phyloP scores from a whole-genome alignment of 2,113 vertebrate species.

The Gulo gulo region DNA sequence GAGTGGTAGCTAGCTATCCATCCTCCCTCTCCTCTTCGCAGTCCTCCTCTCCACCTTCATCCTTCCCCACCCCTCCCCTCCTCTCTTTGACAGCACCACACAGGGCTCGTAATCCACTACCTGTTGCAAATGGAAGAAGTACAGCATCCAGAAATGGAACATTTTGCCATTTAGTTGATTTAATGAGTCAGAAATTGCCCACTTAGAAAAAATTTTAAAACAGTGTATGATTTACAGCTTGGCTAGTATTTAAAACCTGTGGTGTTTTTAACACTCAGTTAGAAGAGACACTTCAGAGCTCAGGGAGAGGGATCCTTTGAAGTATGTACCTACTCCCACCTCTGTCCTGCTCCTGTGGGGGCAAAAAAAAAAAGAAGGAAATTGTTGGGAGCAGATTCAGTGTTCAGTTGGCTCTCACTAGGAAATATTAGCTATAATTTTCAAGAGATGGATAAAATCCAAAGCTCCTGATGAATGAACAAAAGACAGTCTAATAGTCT shows the following conservation, averaged over 20 bases:
- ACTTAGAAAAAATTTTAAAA: background rate
- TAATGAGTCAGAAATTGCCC: conserved; percentile 23
- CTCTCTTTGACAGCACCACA: background rate
- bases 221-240: background rate
- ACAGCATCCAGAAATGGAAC: background rate
- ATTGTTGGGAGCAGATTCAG: background rate
- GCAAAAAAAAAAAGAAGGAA: background rate
- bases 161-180: background rate
- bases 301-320: background rate
- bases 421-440: background rate
- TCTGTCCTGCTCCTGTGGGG: background rate
- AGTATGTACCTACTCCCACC: background rate
- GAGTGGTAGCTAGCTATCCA: background rate
- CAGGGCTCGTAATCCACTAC: background rate
- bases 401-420: background rate
- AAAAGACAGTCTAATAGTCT: background rate
- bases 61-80: background rate
- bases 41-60: background rate
- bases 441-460: conserved; percentile 15
- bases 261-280: background rate
- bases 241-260: background rate
- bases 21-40: background rate
- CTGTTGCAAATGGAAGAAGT: background rate
- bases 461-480: background rate
- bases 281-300: background rate